Evolutionary conservation across 2,888 invertebrate species (phyloP).

Genomic region (Synergus laeviventris): DNA sequence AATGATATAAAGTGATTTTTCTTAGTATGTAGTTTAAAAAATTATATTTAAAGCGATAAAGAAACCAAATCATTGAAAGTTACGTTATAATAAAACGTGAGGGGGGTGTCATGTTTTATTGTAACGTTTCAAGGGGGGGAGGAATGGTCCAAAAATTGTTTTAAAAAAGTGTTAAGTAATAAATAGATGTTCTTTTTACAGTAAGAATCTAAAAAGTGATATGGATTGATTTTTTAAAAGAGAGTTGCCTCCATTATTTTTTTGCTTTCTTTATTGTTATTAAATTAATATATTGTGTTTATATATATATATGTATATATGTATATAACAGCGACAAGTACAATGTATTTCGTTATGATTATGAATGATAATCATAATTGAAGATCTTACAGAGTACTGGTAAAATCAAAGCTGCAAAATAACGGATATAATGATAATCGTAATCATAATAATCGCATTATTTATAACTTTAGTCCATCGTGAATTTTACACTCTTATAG

Average conservation of each 20-base stretch:
- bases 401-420: constrained; percentile 69
- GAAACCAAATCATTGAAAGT: too few relatives aligned
- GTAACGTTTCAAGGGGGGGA: too few relatives aligned
- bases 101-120: too few relatives aligned
- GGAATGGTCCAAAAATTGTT: not conserved
- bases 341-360: constrained; percentile 73
- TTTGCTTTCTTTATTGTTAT: constrained; percentile 73
- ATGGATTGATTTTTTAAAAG: not conserved
- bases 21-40: too few relatives aligned
- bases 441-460: constrained; percentile 61
- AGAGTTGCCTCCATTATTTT: constrained; percentile 48
- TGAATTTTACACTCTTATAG: constrained; percentile 63
- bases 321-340: constrained; percentile 75
- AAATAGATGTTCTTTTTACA: not conserved
- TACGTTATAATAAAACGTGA: too few relatives aligned
- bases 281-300: constrained; percentile 72
- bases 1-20: too few relatives aligned
- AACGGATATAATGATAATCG: constrained; percentile 57
- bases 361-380: constrained; percentile 71
- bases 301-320: constrained; percentile 69
- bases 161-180: too few relatives aligned
- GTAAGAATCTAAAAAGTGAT: not conserved
- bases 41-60: too few relatives aligned
- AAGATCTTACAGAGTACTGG: constrained; percentile 69
- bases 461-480: constrained; percentile 63